Evolutionary conservation across 2,888 invertebrate species (phyloP).

Genomic region (Polydesmus complanatus): DNA sequence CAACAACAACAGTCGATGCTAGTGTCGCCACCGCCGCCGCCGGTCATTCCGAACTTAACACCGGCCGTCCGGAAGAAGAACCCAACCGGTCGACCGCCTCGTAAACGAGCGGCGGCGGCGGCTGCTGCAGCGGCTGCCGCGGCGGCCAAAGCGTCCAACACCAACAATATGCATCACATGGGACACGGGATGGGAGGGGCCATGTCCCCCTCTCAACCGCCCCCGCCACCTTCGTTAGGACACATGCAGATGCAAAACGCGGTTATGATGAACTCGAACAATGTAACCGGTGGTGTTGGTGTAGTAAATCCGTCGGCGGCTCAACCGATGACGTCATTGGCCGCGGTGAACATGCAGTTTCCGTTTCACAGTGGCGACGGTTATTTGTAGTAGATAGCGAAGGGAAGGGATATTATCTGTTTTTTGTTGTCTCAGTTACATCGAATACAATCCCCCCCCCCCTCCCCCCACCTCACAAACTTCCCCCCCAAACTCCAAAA

Average conservation of each 20-base stretch:
- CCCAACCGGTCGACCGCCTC: constrained; percentile 9
- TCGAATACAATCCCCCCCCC: no score
- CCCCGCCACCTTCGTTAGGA: neutral
- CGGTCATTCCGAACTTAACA: neutral
- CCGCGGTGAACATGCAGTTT: constrained; percentile 10
- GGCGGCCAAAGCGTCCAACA: neutral
- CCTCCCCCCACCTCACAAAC: no score
- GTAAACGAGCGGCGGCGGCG: constrained; percentile 6
- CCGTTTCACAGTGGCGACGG: constrained; percentile 11
- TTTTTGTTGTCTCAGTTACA: neutral
- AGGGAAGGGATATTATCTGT: constrained; percentile 12
- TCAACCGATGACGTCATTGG: constrained; percentile 10
- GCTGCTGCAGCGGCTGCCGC: neutral
- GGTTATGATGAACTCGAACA: neutral
- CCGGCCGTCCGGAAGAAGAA: constrained; percentile 7
- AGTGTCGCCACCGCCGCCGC: constrained; percentile 1
- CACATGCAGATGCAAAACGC: neutral
- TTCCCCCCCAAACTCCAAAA: no score
- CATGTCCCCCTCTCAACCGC: neutral
- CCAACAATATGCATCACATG: neutral
- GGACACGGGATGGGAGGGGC: neutral
- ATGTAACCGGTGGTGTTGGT: neutral
- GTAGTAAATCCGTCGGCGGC: neutral
- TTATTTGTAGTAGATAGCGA: constrained; percentile 6
- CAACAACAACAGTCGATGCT: neutral